phyloP scores from a whole-genome alignment of 2,113 vertebrate species.

The Illadopsis cleaveri region DNA sequence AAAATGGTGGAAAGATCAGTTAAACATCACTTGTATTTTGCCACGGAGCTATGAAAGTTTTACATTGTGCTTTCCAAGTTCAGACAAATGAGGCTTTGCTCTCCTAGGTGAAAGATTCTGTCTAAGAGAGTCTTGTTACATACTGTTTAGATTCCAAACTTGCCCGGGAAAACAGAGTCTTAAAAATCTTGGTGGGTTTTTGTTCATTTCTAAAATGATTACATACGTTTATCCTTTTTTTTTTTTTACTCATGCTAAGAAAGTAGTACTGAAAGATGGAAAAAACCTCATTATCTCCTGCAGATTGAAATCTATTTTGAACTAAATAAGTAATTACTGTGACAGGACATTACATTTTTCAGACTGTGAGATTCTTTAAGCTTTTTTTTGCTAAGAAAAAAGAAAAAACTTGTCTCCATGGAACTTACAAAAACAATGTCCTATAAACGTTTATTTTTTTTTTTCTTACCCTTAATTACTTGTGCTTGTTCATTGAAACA shows the following conservation, averaged over 20 bases:
- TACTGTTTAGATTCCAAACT: not conserved
- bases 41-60: not conserved
- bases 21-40: not conserved
- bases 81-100: not conserved
- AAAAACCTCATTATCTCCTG: not conserved
- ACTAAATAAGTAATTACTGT: not conserved
- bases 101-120: not conserved
- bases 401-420: not conserved
- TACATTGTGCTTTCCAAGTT: not conserved
- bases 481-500: not conserved
- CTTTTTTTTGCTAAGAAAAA: not conserved
- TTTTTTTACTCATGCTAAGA: not conserved
- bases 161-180: not conserved
- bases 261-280: not conserved
- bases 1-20: not conserved
- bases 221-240: not conserved
- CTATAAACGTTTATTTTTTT: not conserved
- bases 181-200: not conserved
- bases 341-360: not conserved
- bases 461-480: not conserved
- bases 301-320: not conserved
- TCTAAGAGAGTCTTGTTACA: not conserved
- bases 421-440: not conserved
- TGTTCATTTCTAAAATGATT: not conserved
- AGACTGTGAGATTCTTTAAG: not conserved